Conservation (phyloP, 2,113 vertebrate genomes). For the Lepus americanus region DNA sequence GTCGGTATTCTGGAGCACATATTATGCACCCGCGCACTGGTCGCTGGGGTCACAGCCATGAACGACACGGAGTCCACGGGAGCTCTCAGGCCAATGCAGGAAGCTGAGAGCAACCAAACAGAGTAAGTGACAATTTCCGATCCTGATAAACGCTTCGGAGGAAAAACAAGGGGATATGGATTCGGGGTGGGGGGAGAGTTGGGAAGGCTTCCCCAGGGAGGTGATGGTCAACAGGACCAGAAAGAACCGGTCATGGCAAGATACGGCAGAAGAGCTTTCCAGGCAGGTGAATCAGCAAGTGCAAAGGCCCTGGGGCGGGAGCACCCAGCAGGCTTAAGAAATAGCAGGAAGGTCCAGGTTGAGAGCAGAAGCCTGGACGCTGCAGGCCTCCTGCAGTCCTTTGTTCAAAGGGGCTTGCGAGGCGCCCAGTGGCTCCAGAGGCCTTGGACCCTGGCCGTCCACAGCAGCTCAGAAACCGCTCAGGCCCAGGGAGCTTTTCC, state of each 20-base stretch:
- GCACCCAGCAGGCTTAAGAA: neutral
- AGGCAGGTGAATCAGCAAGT: neutral
- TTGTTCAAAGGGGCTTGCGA: neutral
- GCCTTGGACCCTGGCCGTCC: neutral
- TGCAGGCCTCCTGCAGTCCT: neutral
- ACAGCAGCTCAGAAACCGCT: constrained; percentile 34
- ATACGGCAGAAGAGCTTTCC: neutral
- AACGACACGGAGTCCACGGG: accelerated
- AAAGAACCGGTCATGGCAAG: neutral
- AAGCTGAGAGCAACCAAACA: neutral
- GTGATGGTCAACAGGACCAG: neutral
- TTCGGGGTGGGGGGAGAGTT: neutral
- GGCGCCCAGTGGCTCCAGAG: neutral
- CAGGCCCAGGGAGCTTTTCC: neutral
- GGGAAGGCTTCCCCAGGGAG: neutral
- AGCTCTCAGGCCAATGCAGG: neutral
- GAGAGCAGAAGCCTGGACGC: neutral
- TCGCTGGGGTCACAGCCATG: neutral
- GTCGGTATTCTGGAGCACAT: neutral
- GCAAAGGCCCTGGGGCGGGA: constrained; percentile 68
- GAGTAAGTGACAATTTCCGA: neutral
- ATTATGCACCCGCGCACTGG: neutral
- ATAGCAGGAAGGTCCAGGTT: neutral
- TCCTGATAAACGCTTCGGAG: neutral
- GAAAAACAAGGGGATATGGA: accelerated